A percentile compares a stretch with the other conserved stretches of the same genome.
Conservation (phyloP, 2,888 invertebrate species). For the Pandemis heparana region DNA sequence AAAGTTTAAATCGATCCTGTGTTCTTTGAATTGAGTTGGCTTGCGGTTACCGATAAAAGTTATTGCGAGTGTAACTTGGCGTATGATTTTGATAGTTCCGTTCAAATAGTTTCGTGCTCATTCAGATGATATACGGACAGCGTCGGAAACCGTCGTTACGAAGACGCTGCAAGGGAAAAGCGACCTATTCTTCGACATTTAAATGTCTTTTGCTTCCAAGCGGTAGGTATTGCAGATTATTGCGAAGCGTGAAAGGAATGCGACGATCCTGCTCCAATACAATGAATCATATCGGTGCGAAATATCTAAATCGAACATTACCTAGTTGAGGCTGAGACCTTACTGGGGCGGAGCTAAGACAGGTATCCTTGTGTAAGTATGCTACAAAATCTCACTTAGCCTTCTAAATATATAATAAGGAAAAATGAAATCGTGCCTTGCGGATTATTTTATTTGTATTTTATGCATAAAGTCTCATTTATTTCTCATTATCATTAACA, state of each 20-base stretch:
- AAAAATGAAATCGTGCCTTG: neutral
- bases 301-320: constrained; percentile 33
- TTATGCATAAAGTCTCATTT: too few relatives aligned
- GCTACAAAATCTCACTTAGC: neutral
- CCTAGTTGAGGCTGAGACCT: constrained; percentile 15
- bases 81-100: constrained; percentile 1
- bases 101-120: neutral
- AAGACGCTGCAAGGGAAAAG: constrained; percentile 26
- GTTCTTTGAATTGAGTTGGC: constrained; percentile 48
- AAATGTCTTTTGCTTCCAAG: constrained; percentile 51
- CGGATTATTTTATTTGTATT: too few relatives aligned
- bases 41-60: constrained; percentile 52
- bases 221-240: constrained; percentile 58
- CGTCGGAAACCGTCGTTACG: neutral
- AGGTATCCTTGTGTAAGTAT: neutral
- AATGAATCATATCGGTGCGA: constrained; percentile 44
- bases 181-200: constrained; percentile 63
- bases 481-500: too few relatives aligned
- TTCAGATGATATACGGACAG: neutral
- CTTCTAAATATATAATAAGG: neutral
- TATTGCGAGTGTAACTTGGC: constrained; percentile 23
- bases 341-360: neutral
- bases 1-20: constrained; percentile 52
- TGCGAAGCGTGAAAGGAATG: constrained; percentile 75
- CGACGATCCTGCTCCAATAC: constrained; percentile 55